Evolutionary conservation across 2,888 invertebrate species (phyloP), one percentile per base, ranked within the genome.

Genomic region (Antheraea yamamai): DNA sequence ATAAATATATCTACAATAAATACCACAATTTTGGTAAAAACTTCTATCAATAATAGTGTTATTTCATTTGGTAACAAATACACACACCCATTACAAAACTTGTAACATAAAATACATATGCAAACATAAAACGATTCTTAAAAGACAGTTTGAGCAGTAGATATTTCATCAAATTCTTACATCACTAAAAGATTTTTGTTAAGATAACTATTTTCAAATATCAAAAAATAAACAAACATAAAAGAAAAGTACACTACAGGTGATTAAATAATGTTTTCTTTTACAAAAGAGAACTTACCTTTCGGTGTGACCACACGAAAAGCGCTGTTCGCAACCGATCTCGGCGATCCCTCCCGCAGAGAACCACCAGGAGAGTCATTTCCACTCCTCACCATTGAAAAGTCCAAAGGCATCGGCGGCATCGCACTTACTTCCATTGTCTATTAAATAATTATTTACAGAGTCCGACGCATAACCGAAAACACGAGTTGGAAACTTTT

Each of bases 231-330:
- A 52, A 55, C n/a, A 35, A 55, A 71, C 39, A 52, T 47, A n/a
- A 68, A 30, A 18, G 18, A 23, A 51, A 74, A 74, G 68, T 52
- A 70, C 6, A 23, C 61, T 3, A 23, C 7, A 47, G 12, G 12
- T 12, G 12, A 12, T 12, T 47, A 47, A 47, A 47, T 12, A 47
- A 47, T 47, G 47, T 47, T 47, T n/a, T 61, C 23, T 66, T 66
- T 30, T 26, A 26, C 64, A 66, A 16, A 66, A 66, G 26, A 30
- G 72, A 78, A 79, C 88, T 91, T 91, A 91, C 96, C 96, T 93
- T 96, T 96, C 6, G 96, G 96, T 4, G 96, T 96, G 82, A 96
- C 96, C 75, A 96, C 95, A 81, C 96, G 95, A 87, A 96, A 96
- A 47, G 96, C 96, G 94, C 96, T 96, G 82, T 92, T 94, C 52